Evolutionary conservation across 1,140 invertebrate species (phyloP).

Genomic region (Cydia pomonella): DNA sequence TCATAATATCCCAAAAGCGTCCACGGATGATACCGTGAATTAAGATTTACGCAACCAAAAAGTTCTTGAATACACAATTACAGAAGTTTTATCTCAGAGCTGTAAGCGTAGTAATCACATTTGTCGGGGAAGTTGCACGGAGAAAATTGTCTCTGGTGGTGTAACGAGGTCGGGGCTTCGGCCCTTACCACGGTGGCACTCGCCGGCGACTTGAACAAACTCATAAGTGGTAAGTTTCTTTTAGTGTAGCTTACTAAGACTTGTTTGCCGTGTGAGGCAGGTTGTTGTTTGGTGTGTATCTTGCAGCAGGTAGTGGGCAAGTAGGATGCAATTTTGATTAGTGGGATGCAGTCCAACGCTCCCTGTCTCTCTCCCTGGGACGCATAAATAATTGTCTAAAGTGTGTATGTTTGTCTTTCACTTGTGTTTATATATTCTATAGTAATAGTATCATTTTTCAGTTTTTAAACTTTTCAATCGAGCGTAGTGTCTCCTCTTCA

Average conservation of each 20-base stretch:
- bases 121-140: constrained; percentile 57
- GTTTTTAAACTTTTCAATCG: no score
- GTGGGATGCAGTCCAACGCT: no score
- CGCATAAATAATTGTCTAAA: no score
- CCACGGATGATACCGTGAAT: constrained; percentile 53
- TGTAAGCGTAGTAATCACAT: constrained; percentile 64
- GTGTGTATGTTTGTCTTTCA: no score
- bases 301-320: neutral
- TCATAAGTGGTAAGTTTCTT: constrained; percentile 19
- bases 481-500: no score
- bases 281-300: no score
- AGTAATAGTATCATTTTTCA: no score
- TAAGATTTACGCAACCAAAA: constrained; percentile 65
- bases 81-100: constrained; percentile 63
- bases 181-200: constrained; percentile 39
- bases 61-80: constrained; percentile 68
- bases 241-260: neutral
- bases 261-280: constrained; percentile 2
- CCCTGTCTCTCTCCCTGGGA: no score
- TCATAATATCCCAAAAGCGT: constrained; percentile 27
- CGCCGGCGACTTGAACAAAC: neutral
- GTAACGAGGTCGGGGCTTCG: constrained; percentile 49
- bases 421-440: no score
- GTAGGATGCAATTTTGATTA: neutral
- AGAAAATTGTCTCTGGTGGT: constrained; percentile 64